Evolutionary conservation across 2,113 vertebrate genomes (phyloP).

Genomic region (Sorex fumeus): DNA sequence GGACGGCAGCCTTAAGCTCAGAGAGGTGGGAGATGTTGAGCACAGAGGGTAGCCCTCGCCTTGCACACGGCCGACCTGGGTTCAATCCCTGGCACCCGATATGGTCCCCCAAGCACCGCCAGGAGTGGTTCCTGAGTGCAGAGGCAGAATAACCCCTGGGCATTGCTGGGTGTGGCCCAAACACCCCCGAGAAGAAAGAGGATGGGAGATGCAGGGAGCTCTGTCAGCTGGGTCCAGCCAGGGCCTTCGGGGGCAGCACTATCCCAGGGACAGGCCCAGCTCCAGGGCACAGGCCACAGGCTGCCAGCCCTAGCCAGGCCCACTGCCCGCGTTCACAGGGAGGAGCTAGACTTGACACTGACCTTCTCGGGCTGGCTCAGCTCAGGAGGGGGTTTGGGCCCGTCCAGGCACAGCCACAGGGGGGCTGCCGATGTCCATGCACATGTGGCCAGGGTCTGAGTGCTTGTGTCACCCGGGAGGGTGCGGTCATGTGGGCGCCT

Average conservation of each 20-base stretch:
- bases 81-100: too few species aligned
- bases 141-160: too few species aligned
- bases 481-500: too few species aligned
- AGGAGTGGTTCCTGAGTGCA: too few species aligned
- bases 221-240: conserved; percentile 19
- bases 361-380: background rate
- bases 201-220: background rate
- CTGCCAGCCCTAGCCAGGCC: background rate
- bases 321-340: background rate
- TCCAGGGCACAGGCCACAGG: background rate
- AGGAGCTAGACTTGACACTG: background rate
- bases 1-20: background rate
- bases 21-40: background rate
- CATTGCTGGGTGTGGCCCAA: too few species aligned
- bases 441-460: background rate
- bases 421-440: background rate
- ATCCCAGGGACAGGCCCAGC: background rate
- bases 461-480: background rate
- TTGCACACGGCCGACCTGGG: too few species aligned
- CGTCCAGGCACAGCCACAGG: background rate
- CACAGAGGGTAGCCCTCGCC: too few species aligned
- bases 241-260: conserved; percentile 30
- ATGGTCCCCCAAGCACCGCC: too few species aligned
- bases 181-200: too few species aligned
- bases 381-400: background rate